Evolutionary conservation across 2,888 invertebrate species (phyloP).

Genomic region (Emesis furor): DNA sequence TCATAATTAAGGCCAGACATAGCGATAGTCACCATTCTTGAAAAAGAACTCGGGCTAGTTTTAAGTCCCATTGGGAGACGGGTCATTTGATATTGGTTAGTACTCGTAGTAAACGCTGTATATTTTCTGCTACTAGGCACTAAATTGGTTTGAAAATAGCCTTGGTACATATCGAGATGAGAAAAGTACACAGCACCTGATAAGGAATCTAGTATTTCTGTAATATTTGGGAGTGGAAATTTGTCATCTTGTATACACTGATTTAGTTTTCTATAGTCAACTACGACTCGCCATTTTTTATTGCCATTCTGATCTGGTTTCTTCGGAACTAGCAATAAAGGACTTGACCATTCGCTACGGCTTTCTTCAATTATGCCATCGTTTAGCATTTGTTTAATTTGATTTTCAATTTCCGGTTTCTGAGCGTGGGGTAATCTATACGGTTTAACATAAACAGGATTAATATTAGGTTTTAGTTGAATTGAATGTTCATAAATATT

Average conservation of each 20-base stretch:
- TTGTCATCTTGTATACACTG: background rate
- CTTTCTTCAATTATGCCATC: no score
- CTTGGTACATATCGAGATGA: no score
- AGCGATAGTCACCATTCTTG: slow-evolving; percentile 2
- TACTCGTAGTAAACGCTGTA: no score
- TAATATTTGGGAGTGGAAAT: background rate
- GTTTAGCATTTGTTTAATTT: no score
- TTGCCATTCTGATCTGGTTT: no score
- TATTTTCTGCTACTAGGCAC: background rate
- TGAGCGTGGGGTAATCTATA: no score
- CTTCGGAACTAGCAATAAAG: no score
- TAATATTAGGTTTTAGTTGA: background rate
- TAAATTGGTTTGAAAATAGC: background rate
- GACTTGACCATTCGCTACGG: no score
- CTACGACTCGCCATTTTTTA: background rate
- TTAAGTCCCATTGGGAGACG: background rate
- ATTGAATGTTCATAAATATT: slow-evolving; percentile 4
- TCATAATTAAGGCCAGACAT: background rate
- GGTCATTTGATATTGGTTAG: no score
- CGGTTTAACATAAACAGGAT: background rate
- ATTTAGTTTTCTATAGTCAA: background rate
- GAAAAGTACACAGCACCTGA: background rate
- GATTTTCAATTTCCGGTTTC: no score
- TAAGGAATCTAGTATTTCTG: background rate
- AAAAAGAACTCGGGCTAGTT: background rate